A percentile compares a stretch with the other conserved stretches of the same genome.
Conservation (phyloP, 2,113 vertebrate genomes). For the Macroglossus sobrinus region DNA sequence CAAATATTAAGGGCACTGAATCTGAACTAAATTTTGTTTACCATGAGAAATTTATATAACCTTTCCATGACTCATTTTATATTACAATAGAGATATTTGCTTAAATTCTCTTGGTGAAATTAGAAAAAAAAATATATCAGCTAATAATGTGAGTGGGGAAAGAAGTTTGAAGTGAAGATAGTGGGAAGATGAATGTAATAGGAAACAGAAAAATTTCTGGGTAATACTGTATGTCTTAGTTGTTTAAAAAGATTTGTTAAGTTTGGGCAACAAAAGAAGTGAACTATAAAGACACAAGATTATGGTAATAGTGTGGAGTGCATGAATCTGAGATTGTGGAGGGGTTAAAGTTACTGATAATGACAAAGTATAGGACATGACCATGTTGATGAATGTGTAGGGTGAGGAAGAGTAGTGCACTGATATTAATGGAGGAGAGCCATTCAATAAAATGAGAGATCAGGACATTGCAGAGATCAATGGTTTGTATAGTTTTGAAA, state of each 20-base stretch:
- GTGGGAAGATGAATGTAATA: background rate
- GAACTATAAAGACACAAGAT: background rate
- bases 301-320: background rate
- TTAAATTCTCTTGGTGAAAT: background rate
- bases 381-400: background rate
- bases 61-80: background rate
- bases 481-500: background rate
- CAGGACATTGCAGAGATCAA: background rate
- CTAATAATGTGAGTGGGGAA: background rate
- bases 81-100: background rate
- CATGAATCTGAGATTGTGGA: background rate
- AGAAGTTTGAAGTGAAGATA: background rate
- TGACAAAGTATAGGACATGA: background rate
- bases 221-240: background rate
- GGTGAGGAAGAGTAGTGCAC: background rate
- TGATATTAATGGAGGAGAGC: background rate
- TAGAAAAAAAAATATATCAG: too few relatives aligned
- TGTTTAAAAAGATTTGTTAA: background rate
- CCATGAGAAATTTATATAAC: background rate
- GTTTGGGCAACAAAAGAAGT: background rate
- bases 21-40: background rate
- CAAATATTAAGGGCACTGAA: background rate
- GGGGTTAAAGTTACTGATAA: background rate
- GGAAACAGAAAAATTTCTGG: background rate
- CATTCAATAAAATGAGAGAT: background rate